These are phyloP conservation scores for Aulostomus chinensis DNA, from an alignment of 2,797 vertebrate species.

Conservation along the genomic window DNA sequence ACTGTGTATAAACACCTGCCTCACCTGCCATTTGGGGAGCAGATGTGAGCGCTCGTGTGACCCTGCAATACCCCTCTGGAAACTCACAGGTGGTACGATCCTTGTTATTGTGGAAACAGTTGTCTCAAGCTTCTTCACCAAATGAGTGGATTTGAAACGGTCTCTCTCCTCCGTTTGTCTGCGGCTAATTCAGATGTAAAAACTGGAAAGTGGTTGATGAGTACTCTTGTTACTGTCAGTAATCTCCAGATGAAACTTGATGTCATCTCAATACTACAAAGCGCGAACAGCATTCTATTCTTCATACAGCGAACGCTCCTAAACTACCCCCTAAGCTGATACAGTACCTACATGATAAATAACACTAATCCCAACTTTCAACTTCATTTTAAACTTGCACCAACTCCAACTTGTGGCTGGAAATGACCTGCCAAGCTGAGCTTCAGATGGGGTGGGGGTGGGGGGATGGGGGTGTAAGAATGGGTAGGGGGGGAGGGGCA, in stretches of 20 bases:
- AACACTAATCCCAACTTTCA: slow-evolving; percentile 25
- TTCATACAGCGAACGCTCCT: slow-evolving; percentile 66
- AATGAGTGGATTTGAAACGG: too few species aligned
- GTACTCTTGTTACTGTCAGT: too few species aligned
- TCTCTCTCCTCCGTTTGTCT: too few species aligned
- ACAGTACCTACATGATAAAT: slow-evolving; percentile 15
- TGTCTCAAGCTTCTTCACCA: not conserved
- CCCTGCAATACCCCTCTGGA: slow-evolving; percentile 49
- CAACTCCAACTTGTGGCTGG: slow-evolving; percentile 76
- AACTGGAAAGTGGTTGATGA: too few species aligned
- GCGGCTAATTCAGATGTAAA: too few species aligned
- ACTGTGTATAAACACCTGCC: slow-evolving; percentile 48
- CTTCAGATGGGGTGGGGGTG: slow-evolving; percentile 13
- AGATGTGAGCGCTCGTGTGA: slow-evolving; percentile 50
- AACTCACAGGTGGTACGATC: slow-evolving; percentile 58
- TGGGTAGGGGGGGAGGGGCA: slow-evolving; percentile 58
- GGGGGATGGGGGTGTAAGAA: slow-evolving; percentile 30
- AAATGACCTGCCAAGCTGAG: slow-evolving; percentile 79
- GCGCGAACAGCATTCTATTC: slow-evolving; percentile 39
- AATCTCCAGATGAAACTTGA: too few species aligned
- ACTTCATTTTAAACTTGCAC: slow-evolving; percentile 26
- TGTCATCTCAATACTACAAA: slow-evolving; percentile 20
- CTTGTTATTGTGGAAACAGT: slow-evolving; percentile 31
- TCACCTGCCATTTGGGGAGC: slow-evolving; percentile 69
- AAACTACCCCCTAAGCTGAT: slow-evolving; percentile 32